Conservation (phyloP, 2,888 invertebrate genomes). For the Limnephilus marmoratus region DNA sequence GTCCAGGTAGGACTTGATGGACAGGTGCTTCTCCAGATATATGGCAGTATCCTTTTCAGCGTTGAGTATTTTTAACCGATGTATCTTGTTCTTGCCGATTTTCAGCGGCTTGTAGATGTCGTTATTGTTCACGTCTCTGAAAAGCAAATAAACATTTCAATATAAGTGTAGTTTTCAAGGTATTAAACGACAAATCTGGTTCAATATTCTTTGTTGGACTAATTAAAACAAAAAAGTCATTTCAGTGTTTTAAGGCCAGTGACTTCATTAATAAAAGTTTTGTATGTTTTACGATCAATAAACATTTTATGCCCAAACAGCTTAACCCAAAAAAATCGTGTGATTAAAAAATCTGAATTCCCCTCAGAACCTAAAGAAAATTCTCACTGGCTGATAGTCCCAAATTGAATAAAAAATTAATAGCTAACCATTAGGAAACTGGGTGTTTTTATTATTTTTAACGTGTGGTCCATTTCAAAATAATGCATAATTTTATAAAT, state of each 20-base stretch:
- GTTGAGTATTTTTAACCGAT: slow-evolving; percentile 74
- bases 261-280: too few relatives aligned
- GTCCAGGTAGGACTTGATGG: slow-evolving; percentile 77
- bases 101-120: slow-evolving; percentile 77
- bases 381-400: too few relatives aligned
- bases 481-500: not conserved
- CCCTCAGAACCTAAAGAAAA: too few relatives aligned
- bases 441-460: not conserved
- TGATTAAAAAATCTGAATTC: too few relatives aligned
- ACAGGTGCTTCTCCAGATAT: slow-evolving; percentile 77
- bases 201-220: not conserved
- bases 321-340: too few relatives aligned
- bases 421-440: not conserved
- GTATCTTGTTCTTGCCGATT: slow-evolving; percentile 75
- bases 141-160: not conserved
- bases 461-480: not conserved
- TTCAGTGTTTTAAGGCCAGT: too few relatives aligned
- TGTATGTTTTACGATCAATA: too few relatives aligned
- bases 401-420: not conserved
- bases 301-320: too few relatives aligned
- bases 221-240: not conserved
- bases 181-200: too few relatives aligned
- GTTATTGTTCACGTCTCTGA: slow-evolving; percentile 74
- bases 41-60: slow-evolving; percentile 70
- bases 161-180: not conserved